Base-by-base conservation (phyloP, 2,797 vertebrate genomes). In the Apogon hyalosoma region DNA sequence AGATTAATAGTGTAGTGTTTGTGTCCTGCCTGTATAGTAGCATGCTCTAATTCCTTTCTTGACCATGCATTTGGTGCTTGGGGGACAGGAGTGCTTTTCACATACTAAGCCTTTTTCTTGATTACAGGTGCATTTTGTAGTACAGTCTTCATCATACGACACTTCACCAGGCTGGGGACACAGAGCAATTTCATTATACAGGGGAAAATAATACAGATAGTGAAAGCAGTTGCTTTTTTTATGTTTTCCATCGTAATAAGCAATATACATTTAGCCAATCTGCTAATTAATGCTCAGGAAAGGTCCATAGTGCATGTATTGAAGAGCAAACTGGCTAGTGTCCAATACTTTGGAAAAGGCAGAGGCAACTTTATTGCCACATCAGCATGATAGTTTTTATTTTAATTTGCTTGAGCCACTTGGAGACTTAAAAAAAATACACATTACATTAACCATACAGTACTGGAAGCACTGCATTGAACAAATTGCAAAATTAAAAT, bases 51-150 rank as follows among this genome's bases (percentile, higher is more conserved):
- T 73, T 64, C 76, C 90, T 18, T 88, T 81, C 67, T 59, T 87
- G 55, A 95, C 14, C 69, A 79, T 73, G 77, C 93, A 95, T 49
- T 77, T 67, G 13, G 89, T 92, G 50, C 47, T 57, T n/a, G 28
- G 1, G 24, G 84, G 75, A 40, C 92, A 94, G 53, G 71, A 73
- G 75, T 90, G 53, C 2, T 85, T 66, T 56, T 89, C 73, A 51
- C 93, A 94, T 16, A 58, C 10, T n/a, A 94, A 75, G 6, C 90
- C 88, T 7, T 16, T 80, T 0, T 38, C 56, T 8, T 83, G 67
- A 50, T 82, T 52, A 72, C 93, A 95, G 10, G 70, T 75, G 72
- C 93, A 94, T 54, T 81, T 89, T 72, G 64, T 68, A 21, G 58
- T 52, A 63, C 94, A 95, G 54, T 90, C 80, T 1, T 90, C 75